Conservation (phyloP, 2,113 vertebrate genomes). For the Campylomormyrus tamandua region DNA sequence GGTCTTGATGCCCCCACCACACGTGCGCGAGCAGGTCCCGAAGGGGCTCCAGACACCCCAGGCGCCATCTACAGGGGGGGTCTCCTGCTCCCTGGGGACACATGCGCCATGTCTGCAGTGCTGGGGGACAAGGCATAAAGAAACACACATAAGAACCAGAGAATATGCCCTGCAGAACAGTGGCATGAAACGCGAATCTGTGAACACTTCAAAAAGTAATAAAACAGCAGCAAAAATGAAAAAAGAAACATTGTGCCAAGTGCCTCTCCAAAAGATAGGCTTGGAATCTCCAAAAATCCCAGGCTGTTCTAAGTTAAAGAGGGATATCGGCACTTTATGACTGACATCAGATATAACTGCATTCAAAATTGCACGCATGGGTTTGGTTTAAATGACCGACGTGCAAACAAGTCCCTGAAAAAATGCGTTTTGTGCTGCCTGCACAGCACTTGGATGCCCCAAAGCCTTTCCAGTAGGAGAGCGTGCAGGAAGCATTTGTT, state of each 20-base stretch:
- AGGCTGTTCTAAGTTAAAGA: conserved; percentile 26
- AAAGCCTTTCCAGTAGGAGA: conserved; percentile 42
- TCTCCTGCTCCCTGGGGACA: conserved; percentile 78
- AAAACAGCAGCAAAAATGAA: conserved; percentile 23
- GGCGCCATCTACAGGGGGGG: conserved; percentile 67
- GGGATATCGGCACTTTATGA: conserved; percentile 17
- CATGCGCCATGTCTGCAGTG: conserved; percentile 91
- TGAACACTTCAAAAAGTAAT: conserved; percentile 38
- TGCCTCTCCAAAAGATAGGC: conserved; percentile 21
- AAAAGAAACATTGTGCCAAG: background rate
- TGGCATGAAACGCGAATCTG: conserved; percentile 42
- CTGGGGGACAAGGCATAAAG: conserved; percentile 47
- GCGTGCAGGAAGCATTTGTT: conserved; percentile 43
- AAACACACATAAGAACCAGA: background rate
- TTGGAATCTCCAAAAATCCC: background rate
- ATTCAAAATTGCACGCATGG: conserved; percentile 21
- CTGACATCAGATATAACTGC: conserved; percentile 21
- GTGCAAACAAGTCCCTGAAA: conserved; percentile 23
- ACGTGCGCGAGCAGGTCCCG: conserved; percentile 86
- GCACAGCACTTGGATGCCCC: conserved; percentile 22
- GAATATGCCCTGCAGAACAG: conserved; percentile 12
- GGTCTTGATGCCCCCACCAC: conserved; percentile 88
- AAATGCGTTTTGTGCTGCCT: conserved; percentile 27
- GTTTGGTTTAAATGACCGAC: conserved; percentile 9
- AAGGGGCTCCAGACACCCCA: conserved; percentile 97